These are phyloP conservation scores for Podocnemis expansa DNA, from an alignment of 2,113 vertebrate genomes.

Conservation along the genomic window DNA sequence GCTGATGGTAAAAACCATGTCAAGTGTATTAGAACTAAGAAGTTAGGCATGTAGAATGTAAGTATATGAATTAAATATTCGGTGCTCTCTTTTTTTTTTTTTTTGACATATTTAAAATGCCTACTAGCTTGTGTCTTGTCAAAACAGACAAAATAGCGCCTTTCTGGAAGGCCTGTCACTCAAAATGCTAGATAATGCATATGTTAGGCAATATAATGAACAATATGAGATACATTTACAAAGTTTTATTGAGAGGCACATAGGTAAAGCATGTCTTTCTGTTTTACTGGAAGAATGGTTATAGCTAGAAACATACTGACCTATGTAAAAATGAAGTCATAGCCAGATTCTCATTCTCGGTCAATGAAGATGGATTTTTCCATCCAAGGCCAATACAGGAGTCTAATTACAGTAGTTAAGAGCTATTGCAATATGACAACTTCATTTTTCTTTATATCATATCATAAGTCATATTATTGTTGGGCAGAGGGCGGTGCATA, in stretches of 20 bases:
- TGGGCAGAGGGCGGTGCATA: too few relatives aligned
- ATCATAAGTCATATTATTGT: neutral
- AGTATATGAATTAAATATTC: slow-evolving; percentile 39
- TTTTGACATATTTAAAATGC: slow-evolving; percentile 24
- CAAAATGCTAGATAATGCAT: neutral
- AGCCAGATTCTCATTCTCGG: neutral
- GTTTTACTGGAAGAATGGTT: neutral
- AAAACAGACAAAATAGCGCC: slow-evolving; percentile 19
- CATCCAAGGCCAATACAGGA: neutral
- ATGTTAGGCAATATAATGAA: neutral
- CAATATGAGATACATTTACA: neutral
- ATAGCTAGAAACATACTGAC: neutral
- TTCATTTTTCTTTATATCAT: neutral
- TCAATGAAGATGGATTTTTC: neutral
- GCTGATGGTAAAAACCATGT: slow-evolving; percentile 54
- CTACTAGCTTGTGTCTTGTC: neutral
- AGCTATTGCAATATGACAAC: neutral
- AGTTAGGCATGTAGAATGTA: neutral
- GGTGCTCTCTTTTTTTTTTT: neutral
- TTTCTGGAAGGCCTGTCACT: slow-evolving; percentile 16
- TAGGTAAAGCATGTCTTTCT: neutral
- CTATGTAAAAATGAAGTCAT: neutral
- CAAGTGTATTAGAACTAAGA: slow-evolving; percentile 27
- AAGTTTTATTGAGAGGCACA: neutral
- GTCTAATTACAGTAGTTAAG: neutral